Percentiles rank a stretch among this genome's conserved stretches.
These are phyloP conservation scores for Pasiphila rectangulata DNA, from an alignment of 2,888 invertebrate genomes.

Conservation along the genomic window DNA sequence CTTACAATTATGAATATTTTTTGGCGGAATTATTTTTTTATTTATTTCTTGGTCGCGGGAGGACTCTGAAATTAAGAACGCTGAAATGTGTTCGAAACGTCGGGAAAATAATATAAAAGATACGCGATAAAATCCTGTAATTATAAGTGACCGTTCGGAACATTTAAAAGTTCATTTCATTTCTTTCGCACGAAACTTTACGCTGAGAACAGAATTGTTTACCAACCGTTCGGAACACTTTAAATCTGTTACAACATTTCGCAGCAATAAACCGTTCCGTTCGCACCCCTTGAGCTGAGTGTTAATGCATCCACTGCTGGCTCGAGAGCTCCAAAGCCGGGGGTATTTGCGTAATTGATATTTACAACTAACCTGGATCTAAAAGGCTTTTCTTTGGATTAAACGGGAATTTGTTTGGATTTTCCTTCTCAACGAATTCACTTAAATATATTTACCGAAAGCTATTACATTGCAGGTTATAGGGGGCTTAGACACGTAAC, in stretches of 20 bases:
- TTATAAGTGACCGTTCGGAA: too few relatives aligned
- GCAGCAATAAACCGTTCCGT: slow-evolving; percentile 34
- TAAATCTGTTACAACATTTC: slow-evolving; percentile 15
- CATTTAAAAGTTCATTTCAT: too few relatives aligned
- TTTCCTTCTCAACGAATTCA: slow-evolving; percentile 63
- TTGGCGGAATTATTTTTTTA: too few relatives aligned
- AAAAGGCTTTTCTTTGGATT: slow-evolving; percentile 67
- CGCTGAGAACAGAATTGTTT: slow-evolving; percentile 23
- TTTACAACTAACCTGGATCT: slow-evolving; percentile 80
- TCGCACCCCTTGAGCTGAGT: slow-evolving; percentile 43
- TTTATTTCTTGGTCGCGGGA: too few relatives aligned
- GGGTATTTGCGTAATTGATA: slow-evolving; percentile 78
- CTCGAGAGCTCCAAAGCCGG: slow-evolving; percentile 51
- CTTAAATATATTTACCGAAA: slow-evolving; percentile 69
- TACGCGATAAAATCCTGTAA: too few relatives aligned
- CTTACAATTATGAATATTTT: too few relatives aligned
- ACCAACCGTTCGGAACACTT: slow-evolving; percentile 4
- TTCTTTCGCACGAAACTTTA: too few relatives aligned
- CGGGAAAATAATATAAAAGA: too few relatives aligned
- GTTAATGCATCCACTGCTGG: slow-evolving; percentile 34
- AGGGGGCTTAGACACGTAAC: slow-evolving; percentile 34
- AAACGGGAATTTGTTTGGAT: slow-evolving; percentile 72
- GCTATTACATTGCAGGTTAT: slow-evolving; percentile 52
- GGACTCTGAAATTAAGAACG: too few relatives aligned
- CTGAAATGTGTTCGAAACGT: too few relatives aligned